Evolutionary conservation across 64 coral and sea anemone genomes (phyloP), one percentile per base, ranked within the genome.

Genomic region (Pocillopora verrucosa): DNA sequence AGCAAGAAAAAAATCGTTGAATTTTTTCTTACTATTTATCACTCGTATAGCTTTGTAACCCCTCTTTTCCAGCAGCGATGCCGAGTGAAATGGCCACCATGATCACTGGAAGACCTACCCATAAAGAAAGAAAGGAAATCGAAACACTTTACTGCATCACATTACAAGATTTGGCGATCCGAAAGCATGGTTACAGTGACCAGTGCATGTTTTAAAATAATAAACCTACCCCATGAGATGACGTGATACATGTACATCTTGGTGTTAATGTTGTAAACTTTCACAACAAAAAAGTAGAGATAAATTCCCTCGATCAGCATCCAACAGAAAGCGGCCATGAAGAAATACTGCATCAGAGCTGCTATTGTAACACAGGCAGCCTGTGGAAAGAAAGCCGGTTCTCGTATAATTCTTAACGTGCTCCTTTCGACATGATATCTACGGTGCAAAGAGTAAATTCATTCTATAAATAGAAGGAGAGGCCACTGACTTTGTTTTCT

Each of bases 291-390:
- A 10, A 89, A 16, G 58, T 92, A 92, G 2, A 92, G 84, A 13
- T 87, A 85, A 87, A 92, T 45, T n/a, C 90, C 90, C 61, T 92
- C 90, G 59, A 86, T 15, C 4, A 92, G 20, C 91, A 93, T 93
- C 91, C 91, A 93, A 26, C 76, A 74, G 59, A 93, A 88, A 34
- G 87, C 86, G 0, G 86, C 86, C 73, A 93, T 60, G 3, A 93
- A 58, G 74, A 93, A 93, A 34, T 85, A 93, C 22, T 89, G 91
- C 1, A 93, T 34, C 0, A 88, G 36, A 36, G 86, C 91, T 61
- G 76, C 91, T 20, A 84, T 63, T 5, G 75, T 74, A 16, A 80
- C 79, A 36, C 91, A 93, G 2, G 20, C 36, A 2, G 22, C 83
- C 90, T 87, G 57, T 11, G 72, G 78, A 9, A 45, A 45, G 45